Evolutionary conservation across 2,888 invertebrate genomes (phyloP).

Genomic region (Lepetodrilus schrolli): DNA sequence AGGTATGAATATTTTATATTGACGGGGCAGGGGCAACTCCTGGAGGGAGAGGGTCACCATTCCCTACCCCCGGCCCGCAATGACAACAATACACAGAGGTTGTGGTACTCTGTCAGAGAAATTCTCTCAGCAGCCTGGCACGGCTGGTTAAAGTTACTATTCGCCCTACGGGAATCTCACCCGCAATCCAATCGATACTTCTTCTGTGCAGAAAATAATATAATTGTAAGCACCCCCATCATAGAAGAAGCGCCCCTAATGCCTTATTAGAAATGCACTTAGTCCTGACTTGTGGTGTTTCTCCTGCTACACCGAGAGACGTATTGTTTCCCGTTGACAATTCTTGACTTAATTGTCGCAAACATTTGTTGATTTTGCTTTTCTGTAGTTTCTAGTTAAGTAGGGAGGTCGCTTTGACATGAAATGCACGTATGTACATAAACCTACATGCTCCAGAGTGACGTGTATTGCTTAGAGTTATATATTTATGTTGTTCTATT

Average conservation of each 20-base stretch:
- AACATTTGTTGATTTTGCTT: no score
- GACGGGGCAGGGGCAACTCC: neutral
- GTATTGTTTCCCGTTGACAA: no score
- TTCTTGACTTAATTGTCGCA: no score
- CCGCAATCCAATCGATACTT: neutral
- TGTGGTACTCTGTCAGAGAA: neutral
- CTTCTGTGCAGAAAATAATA: slow-evolving; percentile 2
- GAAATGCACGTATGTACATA: no score
- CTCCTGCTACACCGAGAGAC: no score
- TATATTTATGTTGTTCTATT: no score
- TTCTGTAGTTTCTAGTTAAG: no score
- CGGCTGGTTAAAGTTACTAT: neutral
- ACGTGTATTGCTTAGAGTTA: no score
- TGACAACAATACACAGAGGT: neutral
- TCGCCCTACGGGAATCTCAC: neutral
- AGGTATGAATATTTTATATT: slow-evolving; percentile 30
- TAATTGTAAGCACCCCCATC: neutral
- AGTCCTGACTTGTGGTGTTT: slow-evolving; percentile 8
- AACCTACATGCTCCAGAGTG: no score
- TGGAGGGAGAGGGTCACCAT: neutral
- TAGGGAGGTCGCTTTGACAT: no score
- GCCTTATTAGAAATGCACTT: neutral
- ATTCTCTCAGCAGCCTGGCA: neutral
- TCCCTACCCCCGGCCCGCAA: neutral
- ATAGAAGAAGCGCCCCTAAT: slow-evolving; percentile 11